Evolutionary conservation across 2,888 invertebrate genomes (phyloP), one percentile per base, ranked within the genome.

Genomic region (Philopedon plagiatum): DNA sequence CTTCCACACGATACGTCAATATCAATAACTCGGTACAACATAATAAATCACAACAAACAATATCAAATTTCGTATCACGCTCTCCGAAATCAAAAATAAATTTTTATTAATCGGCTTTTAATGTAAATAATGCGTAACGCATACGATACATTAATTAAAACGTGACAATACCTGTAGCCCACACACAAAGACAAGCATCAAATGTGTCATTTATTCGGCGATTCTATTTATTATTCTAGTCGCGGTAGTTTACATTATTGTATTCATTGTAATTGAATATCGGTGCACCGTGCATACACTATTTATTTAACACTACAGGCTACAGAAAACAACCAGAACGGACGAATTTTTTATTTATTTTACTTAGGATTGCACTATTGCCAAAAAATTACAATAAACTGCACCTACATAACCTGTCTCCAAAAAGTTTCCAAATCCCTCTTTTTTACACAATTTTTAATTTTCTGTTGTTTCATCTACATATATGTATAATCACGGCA

Each of bases 61-160:
- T 70, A 70, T 70, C 70, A 64, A 70, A 70, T 70, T 70, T 64
- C 70, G 26, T 60, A 58, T 70, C 64, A 64, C 39, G 58, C 58
- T 41, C 49, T 32, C 64, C 29, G 26, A 39, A 64, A 63, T 58
- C 70, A 64, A 70, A 70, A 57, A 64, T 70, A 63, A 57, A 58
- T 63, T 70, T 70, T 70, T 70, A 70, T 70, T 70, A 70, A 70
- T 70, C 70, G 70, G 60, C 49, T 60, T 70, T 70, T 70, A 70
- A 70, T 70, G 70, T 70, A 64, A 70, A 70, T 70, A 70, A 70
- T 70, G 64, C 70, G 58, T 64, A 64, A 23, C 64, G 23, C 70
- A 60, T 57, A 63, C 63, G 70, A 70, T 70, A 64, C 64, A 64
- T 70, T 70, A 70, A 70, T 70, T 70, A 70, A 64, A 70, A 13